Base-by-base conservation (phyloP, 2,113 vertebrate species). In the rabbit (Oryctolagus cuniculus) region DNA sequence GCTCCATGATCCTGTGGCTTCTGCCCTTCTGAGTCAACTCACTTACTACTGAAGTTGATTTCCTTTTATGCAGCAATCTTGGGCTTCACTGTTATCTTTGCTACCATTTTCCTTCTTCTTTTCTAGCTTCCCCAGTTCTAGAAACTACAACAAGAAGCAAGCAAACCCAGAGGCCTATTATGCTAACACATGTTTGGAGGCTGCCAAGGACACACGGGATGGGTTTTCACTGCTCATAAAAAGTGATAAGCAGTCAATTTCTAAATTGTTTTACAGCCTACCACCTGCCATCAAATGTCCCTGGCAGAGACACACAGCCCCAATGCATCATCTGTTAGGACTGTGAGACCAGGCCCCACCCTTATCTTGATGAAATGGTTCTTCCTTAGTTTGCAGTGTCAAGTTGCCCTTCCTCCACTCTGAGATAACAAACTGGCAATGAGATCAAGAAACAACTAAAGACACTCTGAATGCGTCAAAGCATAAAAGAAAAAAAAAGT, bases 381-480 rank as follows among this genome's bases (percentile, higher is more conserved):
- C 7, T 38, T 94, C 55, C 94, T 94, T 80, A 49, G 17, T 74
- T 64, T 90, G 82, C 13, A 75, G 13, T 75, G 53, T 87, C 67
- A 55, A 69, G 75, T 69, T 75, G 1, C 21, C 9, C 82, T 91
- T 93, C 72, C 84, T 91, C 77, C 95, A 75, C 17, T 58, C 55
- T 49, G 75, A 87, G 61, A 87, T 63, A 94, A 89, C 63, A 36
- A 91, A 80, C 77, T 25, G 29, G 55, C 34, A 34, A 75, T 90
- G 72, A 93, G 77, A 96, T 80, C 81, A 85, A 91, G 51, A 36
- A 5, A 51, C 22, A 70, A 34, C 34, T 83, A 77, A 77, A 82
- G 63, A 85, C 13, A 67, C 27, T 80, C 51, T 78, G 24, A 75
- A 38, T 36, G 58, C 19, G 1, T 83, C 44, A 77, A 12, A 24